Percentiles rank a stretch among this genome's conserved stretches.
phyloP scores from a whole-genome alignment of 2,113 vertebrate species.

The Neodon shergylaensis region DNA sequence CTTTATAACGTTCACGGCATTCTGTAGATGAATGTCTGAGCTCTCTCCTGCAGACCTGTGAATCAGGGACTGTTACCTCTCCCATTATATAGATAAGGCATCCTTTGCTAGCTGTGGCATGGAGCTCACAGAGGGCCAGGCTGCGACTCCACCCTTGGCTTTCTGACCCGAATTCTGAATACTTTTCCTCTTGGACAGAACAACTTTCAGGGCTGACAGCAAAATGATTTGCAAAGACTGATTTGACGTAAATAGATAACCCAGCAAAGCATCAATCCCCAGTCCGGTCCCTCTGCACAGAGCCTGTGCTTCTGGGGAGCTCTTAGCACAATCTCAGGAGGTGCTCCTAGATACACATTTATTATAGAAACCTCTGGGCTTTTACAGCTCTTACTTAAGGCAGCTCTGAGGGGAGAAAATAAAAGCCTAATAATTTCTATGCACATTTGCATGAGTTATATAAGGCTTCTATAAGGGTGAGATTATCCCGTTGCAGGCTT shows the following conservation, averaged over 20 bases:
- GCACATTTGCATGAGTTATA: constrained; percentile 70
- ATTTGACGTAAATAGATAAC: background rate
- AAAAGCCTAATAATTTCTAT: constrained; percentile 72
- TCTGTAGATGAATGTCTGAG: background rate
- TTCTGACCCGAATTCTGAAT: background rate
- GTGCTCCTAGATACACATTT: constrained; percentile 34
- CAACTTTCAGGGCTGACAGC: background rate
- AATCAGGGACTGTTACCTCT: background rate
- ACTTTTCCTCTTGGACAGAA: background rate
- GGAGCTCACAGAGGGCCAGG: background rate
- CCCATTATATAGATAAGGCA: background rate
- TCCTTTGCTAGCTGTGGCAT: background rate
- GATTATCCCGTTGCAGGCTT: constrained; percentile 62
- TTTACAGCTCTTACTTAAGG: constrained; percentile 60
- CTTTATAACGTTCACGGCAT: constrained; percentile 4
- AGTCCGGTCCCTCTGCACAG: background rate
- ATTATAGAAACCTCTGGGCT: constrained; percentile 51
- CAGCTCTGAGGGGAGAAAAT: constrained; percentile 28
- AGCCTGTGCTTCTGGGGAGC: background rate
- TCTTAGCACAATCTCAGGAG: constrained; percentile 1
- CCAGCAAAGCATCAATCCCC: background rate
- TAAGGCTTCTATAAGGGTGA: constrained; percentile 63
- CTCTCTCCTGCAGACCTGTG: background rate
- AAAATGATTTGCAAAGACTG: background rate
- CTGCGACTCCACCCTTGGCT: background rate